These are phyloP conservation scores for Charanyca ferruginea DNA, from an alignment of 2,888 invertebrate species.

Conservation along the genomic window DNA sequence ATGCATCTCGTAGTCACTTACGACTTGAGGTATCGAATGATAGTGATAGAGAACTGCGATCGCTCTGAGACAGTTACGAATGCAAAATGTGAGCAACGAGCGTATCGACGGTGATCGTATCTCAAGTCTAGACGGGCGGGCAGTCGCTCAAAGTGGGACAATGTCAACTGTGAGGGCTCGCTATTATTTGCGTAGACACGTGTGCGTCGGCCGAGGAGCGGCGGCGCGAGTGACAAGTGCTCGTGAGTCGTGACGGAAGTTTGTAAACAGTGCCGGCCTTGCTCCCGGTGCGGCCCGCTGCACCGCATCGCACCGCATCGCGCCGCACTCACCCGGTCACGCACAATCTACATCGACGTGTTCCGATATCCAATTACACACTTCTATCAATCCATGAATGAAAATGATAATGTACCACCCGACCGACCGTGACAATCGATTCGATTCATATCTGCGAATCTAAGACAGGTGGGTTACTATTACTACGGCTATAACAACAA, in stretches of 20 bases:
- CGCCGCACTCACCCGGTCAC: slow-evolving; percentile 72
- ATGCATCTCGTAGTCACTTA: slow-evolving; percentile 65
- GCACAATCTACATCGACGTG: slow-evolving; percentile 78
- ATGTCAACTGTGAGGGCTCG: slow-evolving; percentile 88
- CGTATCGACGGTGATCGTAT: slow-evolving; percentile 80
- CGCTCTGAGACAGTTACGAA: slow-evolving; percentile 68
- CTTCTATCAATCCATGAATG: slow-evolving; percentile 79
- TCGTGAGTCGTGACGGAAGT: slow-evolving; percentile 86
- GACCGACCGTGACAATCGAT: slow-evolving; percentile 81
- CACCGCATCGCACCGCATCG: slow-evolving; percentile 66
- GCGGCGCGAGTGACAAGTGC: slow-evolving; percentile 83
- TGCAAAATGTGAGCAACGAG: slow-evolving; percentile 76
- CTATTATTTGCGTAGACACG: slow-evolving; percentile 90
- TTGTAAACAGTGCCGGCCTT: slow-evolving; percentile 89
- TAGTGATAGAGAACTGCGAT: slow-evolving; percentile 46
- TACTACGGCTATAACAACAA: slow-evolving; percentile 70
- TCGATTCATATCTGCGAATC: slow-evolving; percentile 73
- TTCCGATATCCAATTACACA: slow-evolving; percentile 79
- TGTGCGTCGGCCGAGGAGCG: slow-evolving; percentile 75
- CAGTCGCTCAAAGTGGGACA: slow-evolving; percentile 82
- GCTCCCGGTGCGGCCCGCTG: slow-evolving; percentile 80
- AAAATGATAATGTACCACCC: slow-evolving; percentile 79
- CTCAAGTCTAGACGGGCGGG: slow-evolving; percentile 85
- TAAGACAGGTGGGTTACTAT: slow-evolving; percentile 76
- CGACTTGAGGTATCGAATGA: slow-evolving; percentile 45